Conservation (phyloP, 2,797 vertebrate genomes). For the Bovichtus variegatus region DNA sequence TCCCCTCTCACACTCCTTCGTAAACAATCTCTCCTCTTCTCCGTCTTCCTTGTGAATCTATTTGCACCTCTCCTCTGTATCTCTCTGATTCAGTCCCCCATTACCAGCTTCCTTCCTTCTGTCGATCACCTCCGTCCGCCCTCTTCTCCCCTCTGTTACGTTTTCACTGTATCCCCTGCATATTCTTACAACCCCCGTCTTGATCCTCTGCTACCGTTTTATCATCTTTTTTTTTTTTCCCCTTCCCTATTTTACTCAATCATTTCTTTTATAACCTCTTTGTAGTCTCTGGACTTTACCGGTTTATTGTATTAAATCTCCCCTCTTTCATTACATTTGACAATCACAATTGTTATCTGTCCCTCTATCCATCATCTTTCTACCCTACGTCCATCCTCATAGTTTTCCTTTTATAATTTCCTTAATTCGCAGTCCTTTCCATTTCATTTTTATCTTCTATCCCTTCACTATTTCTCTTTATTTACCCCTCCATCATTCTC, state of each 20-base stretch:
- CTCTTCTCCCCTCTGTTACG: slow-evolving; percentile 4
- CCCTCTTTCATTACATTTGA: slow-evolving; percentile 10
- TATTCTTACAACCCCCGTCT: not conserved
- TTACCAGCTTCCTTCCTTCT: slow-evolving; percentile 25
- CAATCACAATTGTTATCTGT: slow-evolving; percentile 6
- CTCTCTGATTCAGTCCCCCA: slow-evolving; percentile 15
- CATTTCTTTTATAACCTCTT: slow-evolving; percentile 11
- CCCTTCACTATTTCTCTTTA: not conserved
- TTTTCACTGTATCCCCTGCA: not conserved
- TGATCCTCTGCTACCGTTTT: not conserved
- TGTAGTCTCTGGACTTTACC: not conserved
- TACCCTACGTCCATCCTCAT: not conserved
- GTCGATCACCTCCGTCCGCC: slow-evolving; percentile 12
- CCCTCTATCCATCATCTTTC: slow-evolving; percentile 6
- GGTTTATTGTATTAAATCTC: slow-evolving; percentile 11
- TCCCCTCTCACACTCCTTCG: not conserved
- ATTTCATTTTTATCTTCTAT: not conserved
- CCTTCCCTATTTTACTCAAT: not conserved
- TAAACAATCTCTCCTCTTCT: slow-evolving; percentile 22
- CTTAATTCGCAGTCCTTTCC: not conserved
- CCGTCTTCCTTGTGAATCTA: slow-evolving; percentile 20
- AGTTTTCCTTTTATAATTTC: not conserved
- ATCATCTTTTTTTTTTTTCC: not conserved
- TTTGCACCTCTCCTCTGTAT: slow-evolving; percentile 42
- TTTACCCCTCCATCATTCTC: not conserved